These are phyloP conservation scores for Virgularia gustaviana DNA, from an alignment of 92 coral and sea anemone genomes.

Conservation along the genomic window DNA sequence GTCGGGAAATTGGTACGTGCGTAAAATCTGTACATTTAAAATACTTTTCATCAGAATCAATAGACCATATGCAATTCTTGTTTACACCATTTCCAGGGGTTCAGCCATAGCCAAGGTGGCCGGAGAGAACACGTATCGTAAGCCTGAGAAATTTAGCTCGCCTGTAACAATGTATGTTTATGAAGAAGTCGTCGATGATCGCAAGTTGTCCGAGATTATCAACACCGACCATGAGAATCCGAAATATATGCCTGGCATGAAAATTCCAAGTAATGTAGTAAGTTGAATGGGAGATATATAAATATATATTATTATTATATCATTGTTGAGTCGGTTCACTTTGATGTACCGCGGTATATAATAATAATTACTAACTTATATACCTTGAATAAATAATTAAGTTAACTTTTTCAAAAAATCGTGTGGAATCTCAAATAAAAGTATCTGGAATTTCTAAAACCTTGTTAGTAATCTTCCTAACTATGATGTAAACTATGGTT, in stretches of 20 bases:
- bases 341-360: too few relatives aligned
- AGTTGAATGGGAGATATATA: conserved; percentile 45
- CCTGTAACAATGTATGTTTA: conserved; percentile 87
- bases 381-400: too few relatives aligned
- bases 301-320: too few relatives aligned
- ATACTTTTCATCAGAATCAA: neutral
- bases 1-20: conserved; percentile 94
- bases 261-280: conserved; percentile 84
- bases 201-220: conserved; percentile 83
- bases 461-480: too few relatives aligned
- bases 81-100: conserved; percentile 62
- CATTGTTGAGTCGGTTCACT: too few relatives aligned
- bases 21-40: neutral
- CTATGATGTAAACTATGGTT: too few relatives aligned
- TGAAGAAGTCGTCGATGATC: conserved; percentile 84
- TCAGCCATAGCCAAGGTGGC: conserved; percentile 88
- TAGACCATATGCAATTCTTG: neutral
- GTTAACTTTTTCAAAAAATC: too few relatives aligned
- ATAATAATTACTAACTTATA: too few relatives aligned
- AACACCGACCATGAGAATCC: conserved; percentile 87
- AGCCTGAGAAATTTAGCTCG: conserved; percentile 71
- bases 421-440: too few relatives aligned
- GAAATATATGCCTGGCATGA: conserved; percentile 80
- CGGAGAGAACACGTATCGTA: conserved; percentile 74
- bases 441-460: too few relatives aligned